These are phyloP conservation scores for Erebia palarica DNA, from an alignment of 2,888 invertebrate genomes.

Conservation along the genomic window DNA sequence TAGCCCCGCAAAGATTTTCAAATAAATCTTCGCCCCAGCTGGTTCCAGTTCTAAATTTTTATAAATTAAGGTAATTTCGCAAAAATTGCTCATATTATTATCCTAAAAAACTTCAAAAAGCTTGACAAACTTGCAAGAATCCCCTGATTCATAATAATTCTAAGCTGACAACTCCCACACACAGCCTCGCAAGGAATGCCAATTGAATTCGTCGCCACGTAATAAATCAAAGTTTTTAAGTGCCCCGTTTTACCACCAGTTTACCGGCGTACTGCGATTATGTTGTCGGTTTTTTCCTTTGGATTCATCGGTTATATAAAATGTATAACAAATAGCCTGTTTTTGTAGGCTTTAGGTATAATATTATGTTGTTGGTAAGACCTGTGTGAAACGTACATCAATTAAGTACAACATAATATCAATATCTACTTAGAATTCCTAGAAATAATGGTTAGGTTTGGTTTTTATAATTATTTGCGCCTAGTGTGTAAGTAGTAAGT, in stretches of 20 bases:
- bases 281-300: slow-evolving; percentile 12
- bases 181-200: slow-evolving; percentile 50
- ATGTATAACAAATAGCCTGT: slow-evolving; percentile 12
- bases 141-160: slow-evolving; percentile 8
- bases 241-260: slow-evolving; percentile 26
- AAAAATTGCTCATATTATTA: background rate
- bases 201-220: slow-evolving; percentile 54
- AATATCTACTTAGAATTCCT: too few relatives aligned
- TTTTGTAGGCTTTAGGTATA: background rate
- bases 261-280: slow-evolving; percentile 34
- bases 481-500: too few relatives aligned
- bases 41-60: too few relatives aligned
- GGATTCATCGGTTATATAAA: slow-evolving; percentile 13
- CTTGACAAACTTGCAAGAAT: background rate
- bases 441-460: too few relatives aligned
- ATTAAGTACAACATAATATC: too few relatives aligned
- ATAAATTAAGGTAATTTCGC: background rate
- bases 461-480: too few relatives aligned
- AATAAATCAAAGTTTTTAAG: slow-evolving; percentile 44
- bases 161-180: slow-evolving; percentile 36
- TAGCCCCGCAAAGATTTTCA: too few relatives aligned
- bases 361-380: background rate
- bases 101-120: background rate
- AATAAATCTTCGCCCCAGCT: too few relatives aligned
- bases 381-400: background rate